Evolutionary conservation across 2,888 invertebrate species (phyloP).

Genomic region (Pristionchus maxplancki): DNA sequence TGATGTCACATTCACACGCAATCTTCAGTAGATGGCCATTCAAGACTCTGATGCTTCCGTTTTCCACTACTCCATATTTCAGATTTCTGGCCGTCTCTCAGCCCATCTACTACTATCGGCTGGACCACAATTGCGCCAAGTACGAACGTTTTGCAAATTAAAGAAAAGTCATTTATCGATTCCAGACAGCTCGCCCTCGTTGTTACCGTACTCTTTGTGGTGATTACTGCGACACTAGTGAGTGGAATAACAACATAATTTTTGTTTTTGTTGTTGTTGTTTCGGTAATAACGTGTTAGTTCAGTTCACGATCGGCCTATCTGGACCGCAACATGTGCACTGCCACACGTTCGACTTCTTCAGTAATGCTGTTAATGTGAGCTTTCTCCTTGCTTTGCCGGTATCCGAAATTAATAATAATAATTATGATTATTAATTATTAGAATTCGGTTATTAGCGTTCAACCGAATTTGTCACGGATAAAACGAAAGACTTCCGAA

Average conservation of each 20-base stretch:
- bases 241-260: too few species aligned
- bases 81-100: conserved; percentile 9
- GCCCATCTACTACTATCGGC: conserved; percentile 38
- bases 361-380: conserved; percentile 10
- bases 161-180: neutral
- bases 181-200: neutral
- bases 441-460: too few species aligned
- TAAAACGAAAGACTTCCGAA: too few species aligned
- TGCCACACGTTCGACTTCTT: conserved; percentile 40
- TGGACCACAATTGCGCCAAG: conserved; percentile 8
- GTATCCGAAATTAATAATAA: too few species aligned
- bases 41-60: neutral
- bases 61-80: neutral
- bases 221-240: neutral
- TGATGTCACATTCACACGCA: neutral
- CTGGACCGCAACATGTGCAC: neutral
- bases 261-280: too few species aligned
- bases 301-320: conserved; percentile 19
- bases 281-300: too few species aligned
- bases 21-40: neutral
- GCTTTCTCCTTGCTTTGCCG: neutral
- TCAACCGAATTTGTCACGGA: too few species aligned
- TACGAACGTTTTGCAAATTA: neutral
- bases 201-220: neutral
- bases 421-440: too few species aligned